phyloP scores from a whole-genome alignment of 2,797 vertebrate species.

The Discoglossus pictus region DNA sequence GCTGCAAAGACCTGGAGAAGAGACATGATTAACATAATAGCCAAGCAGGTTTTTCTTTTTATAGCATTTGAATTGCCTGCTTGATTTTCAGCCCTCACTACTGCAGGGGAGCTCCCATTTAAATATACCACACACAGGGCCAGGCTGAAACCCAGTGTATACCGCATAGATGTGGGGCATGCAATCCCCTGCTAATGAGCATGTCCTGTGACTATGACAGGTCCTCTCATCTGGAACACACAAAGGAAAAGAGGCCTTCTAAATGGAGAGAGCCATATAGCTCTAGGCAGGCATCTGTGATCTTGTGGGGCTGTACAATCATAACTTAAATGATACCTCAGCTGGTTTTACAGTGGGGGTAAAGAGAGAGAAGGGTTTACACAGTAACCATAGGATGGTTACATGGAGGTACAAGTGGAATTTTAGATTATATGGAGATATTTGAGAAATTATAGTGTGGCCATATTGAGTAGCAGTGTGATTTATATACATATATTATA shows the following conservation, averaged over 20 bases:
- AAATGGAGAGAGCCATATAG: background rate
- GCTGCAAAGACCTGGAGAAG: slow-evolving; percentile 27
- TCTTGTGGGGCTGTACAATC: too few relatives aligned
- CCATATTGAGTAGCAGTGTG: too few relatives aligned
- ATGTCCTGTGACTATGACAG: background rate
- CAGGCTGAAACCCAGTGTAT: background rate
- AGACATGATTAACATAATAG: slow-evolving; percentile 31
- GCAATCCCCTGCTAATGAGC: background rate
- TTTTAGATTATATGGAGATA: too few relatives aligned
- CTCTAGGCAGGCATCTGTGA: too few relatives aligned
- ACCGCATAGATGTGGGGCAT: background rate
- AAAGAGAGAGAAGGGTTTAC: too few relatives aligned
- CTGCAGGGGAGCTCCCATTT: slow-evolving; percentile 5
- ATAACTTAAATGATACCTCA: too few relatives aligned
- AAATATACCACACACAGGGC: background rate
- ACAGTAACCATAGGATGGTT: too few relatives aligned
- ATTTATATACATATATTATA: too few relatives aligned
- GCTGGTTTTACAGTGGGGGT: too few relatives aligned
- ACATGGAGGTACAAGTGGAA: too few relatives aligned
- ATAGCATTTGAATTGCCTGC: slow-evolving; percentile 16
- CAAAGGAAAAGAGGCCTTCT: background rate
- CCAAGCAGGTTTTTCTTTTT: slow-evolving; percentile 25
- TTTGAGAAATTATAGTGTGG: too few relatives aligned
- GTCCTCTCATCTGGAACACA: background rate
- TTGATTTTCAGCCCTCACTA: background rate